phyloP scores from a whole-genome alignment of 2,113 vertebrate species.

The Platysteira castanea region DNA sequence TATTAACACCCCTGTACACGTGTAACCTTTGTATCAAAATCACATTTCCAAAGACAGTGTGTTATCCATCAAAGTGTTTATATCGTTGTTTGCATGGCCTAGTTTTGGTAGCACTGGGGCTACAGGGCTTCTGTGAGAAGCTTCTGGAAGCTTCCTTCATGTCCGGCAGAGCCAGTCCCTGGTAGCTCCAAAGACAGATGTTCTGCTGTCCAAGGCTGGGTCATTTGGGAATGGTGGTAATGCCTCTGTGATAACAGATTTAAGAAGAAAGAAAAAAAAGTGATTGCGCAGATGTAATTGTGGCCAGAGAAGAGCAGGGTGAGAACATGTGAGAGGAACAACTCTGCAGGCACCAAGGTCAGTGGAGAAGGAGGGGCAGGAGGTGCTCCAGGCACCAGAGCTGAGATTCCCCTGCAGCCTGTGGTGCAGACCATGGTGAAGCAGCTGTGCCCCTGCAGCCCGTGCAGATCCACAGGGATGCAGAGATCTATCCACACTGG shows the following conservation, averaged over 20 bases:
- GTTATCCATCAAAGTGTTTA: neutral
- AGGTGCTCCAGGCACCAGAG: rapidly evolving
- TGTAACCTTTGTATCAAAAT: neutral
- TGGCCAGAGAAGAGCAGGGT: rapidly evolving
- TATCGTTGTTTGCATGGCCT: neutral
- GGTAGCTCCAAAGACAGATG: neutral
- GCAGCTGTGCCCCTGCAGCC: neutral
- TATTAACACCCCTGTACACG: neutral
- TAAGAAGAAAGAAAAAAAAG: neutral
- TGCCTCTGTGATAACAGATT: neutral
- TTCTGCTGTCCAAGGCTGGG: neutral
- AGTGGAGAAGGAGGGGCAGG: neutral
- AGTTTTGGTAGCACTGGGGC: neutral
- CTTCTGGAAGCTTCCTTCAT: neutral
- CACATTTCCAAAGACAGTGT: neutral
- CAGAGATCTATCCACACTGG: neutral
- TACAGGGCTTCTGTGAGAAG: neutral
- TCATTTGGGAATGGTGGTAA: neutral
- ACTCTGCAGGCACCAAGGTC: neutral
- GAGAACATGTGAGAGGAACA: neutral
- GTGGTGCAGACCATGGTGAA: rapidly evolving
- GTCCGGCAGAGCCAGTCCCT: neutral
- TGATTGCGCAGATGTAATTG: neutral
- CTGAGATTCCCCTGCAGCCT: neutral
- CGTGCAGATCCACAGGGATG: neutral